These are phyloP conservation scores for Agrilus cyanescens DNA, from an alignment of 2,888 invertebrate species.

Conservation along the genomic window DNA sequence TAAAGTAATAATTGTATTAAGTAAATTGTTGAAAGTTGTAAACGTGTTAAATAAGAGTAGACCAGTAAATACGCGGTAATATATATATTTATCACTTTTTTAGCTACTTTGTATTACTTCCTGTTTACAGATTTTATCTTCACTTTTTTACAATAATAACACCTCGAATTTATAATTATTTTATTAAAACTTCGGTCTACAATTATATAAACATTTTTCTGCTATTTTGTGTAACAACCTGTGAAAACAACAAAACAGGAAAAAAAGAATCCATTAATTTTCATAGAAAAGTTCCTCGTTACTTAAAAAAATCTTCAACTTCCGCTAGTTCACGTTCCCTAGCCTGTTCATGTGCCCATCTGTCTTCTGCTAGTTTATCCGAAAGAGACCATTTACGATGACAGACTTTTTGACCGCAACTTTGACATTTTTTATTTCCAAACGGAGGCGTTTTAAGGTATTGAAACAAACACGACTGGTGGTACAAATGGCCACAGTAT, in stretches of 20 bases:
- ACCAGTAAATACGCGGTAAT: too few relatives aligned
- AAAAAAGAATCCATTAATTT: slow-evolving; percentile 1
- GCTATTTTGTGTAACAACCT: slow-evolving; percentile 2
- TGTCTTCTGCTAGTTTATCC: slow-evolving; percentile 55
- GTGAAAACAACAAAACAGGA: slow-evolving; percentile 1
- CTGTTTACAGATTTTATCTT: too few relatives aligned
- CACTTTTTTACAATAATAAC: too few relatives aligned
- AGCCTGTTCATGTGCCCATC: slow-evolving; percentile 71
- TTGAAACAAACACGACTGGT: slow-evolving; percentile 52
- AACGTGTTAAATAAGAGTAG: too few relatives aligned
- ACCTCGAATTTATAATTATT: too few relatives aligned
- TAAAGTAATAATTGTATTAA: too few relatives aligned
- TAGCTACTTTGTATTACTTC: too few relatives aligned
- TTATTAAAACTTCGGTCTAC: too few relatives aligned
- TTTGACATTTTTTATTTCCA: slow-evolving; percentile 56
- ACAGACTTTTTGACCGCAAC: slow-evolving; percentile 51
- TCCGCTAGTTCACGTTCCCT: slow-evolving; percentile 60
- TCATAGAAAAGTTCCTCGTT: slow-evolving; percentile 11
- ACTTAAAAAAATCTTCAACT: slow-evolving; percentile 59
- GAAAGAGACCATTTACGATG: slow-evolving; percentile 63
- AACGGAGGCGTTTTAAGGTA: slow-evolving; percentile 65
- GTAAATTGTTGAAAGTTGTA: too few relatives aligned
- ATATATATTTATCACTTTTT: too few relatives aligned
- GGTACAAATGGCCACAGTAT: slow-evolving; percentile 63
- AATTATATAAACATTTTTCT: background rate